Evolutionary conservation across 2,797 vertebrate genomes (phyloP), one percentile per base, ranked within the genome.

Genomic region (Anomalospiza imberbis): DNA sequence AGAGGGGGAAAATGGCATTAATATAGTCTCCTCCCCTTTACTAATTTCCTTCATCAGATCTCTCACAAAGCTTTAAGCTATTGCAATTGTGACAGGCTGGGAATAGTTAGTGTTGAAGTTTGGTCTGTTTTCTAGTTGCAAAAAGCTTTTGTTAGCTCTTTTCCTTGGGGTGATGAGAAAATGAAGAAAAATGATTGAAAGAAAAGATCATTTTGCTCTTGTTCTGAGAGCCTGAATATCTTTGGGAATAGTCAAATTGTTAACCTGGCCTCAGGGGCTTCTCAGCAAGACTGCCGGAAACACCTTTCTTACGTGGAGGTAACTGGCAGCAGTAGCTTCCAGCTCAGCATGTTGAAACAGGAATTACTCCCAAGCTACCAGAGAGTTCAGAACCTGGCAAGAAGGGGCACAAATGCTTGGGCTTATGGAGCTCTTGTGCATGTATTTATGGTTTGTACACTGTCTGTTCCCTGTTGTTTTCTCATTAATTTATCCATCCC

Each of bases 221-320:
- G 1, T 20, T 85, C 24, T 78, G 22, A 50, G 65, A 95, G n/a
- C 28, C 22, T 86, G 73, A 75, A 62, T 96, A 53, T 84, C 73
- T 90, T 74, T 84, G 76, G 66, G 70, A 66, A 68, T 62, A 95
- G 83, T 85, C 70, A 85, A 57, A 91, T 94, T 89, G 53, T 85
- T 94, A 83, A 88, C 54, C 62, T 95, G 90, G 84, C 92, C 89
- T 91, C 38, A 22, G 93, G 95, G 67, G 38, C 77, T 95, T 94
- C 93, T 93, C 95, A 91, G 88, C 91, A 85, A 89, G 94, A 28
- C 62, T 93, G 67, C 90, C 67, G 88, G 94, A 96, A 96, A 95
- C 95, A 85, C 51, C 80, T 95, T 85, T 82, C 93, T 74, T 79
- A 66, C 0, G 0, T 72, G 79, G 54, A 90, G 89, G 60, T 88